Conservation (phyloP, 2,888 invertebrate species). For the Poecilus cupreus region DNA sequence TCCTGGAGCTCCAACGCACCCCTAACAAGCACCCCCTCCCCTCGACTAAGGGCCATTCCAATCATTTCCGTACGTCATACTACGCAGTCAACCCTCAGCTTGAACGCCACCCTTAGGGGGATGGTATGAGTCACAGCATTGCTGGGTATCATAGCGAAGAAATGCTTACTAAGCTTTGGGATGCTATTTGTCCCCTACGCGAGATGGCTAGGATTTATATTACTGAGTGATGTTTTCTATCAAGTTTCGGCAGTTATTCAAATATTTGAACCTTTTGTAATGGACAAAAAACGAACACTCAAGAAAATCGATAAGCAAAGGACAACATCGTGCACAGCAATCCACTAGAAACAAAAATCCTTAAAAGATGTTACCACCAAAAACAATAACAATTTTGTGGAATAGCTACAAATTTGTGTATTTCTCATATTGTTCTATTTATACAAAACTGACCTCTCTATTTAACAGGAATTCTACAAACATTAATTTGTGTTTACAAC, state of each 20-base stretch:
- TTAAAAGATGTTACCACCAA: no score
- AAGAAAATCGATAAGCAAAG: not conserved
- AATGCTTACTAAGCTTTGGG: constrained; percentile 2
- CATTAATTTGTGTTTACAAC: no score
- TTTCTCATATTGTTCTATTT: no score
- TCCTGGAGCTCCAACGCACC: not conserved
- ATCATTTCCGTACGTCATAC: constrained; percentile 53
- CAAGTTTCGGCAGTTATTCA: no score
- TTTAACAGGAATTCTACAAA: no score
- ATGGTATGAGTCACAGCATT: constrained; percentile 32
- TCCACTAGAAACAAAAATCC: no score
- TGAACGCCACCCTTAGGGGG: constrained; percentile 4
- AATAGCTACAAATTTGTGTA: no score
- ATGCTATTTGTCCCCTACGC: not conserved
- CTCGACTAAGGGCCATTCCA: constrained; percentile 48
- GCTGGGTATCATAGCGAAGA: not conserved
- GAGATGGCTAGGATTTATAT: not conserved
- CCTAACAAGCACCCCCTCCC: constrained; percentile 36
- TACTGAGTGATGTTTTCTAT: no score
- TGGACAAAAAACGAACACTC: not conserved
- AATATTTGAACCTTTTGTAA: no score
- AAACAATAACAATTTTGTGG: no score
- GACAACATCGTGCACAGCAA: not conserved
- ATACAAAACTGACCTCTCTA: no score
- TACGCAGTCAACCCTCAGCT: constrained; percentile 21